Base-by-base conservation (phyloP, 92 coral and sea anemone genomes). In the Epizoanthus rinbou region DNA sequence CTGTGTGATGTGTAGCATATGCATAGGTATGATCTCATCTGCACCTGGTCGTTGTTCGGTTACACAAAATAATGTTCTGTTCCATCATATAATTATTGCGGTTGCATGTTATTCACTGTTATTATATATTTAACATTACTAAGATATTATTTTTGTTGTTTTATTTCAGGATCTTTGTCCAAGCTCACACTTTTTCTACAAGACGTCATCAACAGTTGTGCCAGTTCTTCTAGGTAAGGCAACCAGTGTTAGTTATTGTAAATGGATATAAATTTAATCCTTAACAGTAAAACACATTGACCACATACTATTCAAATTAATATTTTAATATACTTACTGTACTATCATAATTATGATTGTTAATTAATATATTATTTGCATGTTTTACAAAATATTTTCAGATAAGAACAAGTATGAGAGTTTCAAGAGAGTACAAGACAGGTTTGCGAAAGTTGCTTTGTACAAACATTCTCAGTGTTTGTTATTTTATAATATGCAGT, bases 101-200 rank as follows among this genome's bases (percentile, higher is more conserved):
- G 31, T 28, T 28, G 31, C 31, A 28, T 28, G 31, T 28, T 28
- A 2, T 28, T 28, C 31, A 28, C 2, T 28, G 31, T 0, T 28
- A 28, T 28, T 28, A 28, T 28, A 28, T 28, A 28, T 28, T 28
- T 28, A 28, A 28, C 31, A 28, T 28, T 28, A 28, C 31, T 24
- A 1, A 45, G 9, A 43, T 43, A 1, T 8, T 14, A 6, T 22
- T 74, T 74, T 21, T 9, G 16, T 6, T 28, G 31, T 57, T 76
- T 21, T 35, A 57, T 60, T 13, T 31, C 57, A 76, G 82, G 82
- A 76, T 76, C 41, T 76, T 76, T 35, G 39, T 18, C 82, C 82
- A 58, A 76, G 82, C 23, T 76, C 82, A 2, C 50, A 43, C 17
- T 76, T 76, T 59, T 76, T 76, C 70, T 76, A 76, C 54, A 60